Base-by-base conservation (phyloP, 2,113 vertebrate genomes). In the Syrmaticus mikado region DNA sequence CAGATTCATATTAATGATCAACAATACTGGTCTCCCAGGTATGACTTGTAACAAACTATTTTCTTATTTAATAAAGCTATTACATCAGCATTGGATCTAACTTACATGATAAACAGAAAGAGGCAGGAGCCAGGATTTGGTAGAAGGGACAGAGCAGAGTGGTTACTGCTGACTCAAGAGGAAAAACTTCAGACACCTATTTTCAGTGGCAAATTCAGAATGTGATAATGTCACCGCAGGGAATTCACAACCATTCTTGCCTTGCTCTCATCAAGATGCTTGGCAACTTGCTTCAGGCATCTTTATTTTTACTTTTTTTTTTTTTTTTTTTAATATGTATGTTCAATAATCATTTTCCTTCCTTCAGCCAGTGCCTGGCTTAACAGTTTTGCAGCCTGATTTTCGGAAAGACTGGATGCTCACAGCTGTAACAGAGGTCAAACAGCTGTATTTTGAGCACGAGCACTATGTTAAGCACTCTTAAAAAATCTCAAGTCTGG, bases 391-490 rank as follows among this genome's bases (percentile, higher is more conserved):
- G 67, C n/a, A 85, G 20, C 19, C 40, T 41, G 27, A 80, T 66
- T 21, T 80, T 50, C 36, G 81, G 77, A 72, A 90, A 71, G 50
- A 68, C 61, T 67, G 68, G 65, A 61, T 73, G 52, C 62, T 65
- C 48, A 48, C 45, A 94, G 91, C 55, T 88, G 36, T 46, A 40
- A 70, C 58, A 73, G 82, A 88, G 60, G 68, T 90, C 82, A 88
- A 48, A 40, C 36, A 88, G 41, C 55, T 30, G 50, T 53, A 55
- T 46, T 40, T 48, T 88, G 62, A 92, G 85, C 85, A 94, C 76
- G 20, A 92, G 15, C 36, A 89, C 41, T 20, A 46, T 22, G 48
- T 43, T 90, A 41, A 83, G 32, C 5, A 58, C 28, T 34, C 73
- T 30, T 57, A 76, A 88, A 50, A 50, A 30, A 72, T 38, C 48